Conservation (phyloP, 2,113 vertebrate species). For the Takifugu flavidus region DNA sequence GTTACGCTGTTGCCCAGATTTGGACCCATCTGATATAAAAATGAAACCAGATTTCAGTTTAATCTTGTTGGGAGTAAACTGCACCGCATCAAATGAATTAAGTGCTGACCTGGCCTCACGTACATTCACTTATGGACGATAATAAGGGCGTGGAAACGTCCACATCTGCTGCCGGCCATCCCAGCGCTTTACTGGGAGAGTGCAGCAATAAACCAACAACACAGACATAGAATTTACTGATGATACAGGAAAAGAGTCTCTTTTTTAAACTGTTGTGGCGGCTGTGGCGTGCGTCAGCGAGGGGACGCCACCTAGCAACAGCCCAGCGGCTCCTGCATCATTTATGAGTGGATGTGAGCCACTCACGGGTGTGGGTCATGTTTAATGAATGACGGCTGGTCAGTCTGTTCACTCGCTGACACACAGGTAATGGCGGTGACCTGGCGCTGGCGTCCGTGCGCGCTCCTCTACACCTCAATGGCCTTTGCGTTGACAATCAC, state of each 20-base stretch:
- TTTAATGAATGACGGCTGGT: slow-evolving; percentile 28
- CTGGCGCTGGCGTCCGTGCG: no score
- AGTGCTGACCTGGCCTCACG: not conserved
- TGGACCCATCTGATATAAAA: not conserved
- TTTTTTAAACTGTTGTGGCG: not conserved
- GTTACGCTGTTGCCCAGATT: no score
- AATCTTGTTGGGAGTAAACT: slow-evolving; percentile 18
- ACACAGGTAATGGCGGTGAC: not conserved
- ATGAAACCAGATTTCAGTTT: slow-evolving; percentile 4
- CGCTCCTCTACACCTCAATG: no score
- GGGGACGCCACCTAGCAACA: slow-evolving; percentile 46
- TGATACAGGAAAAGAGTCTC: not conserved
- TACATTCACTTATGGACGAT: not conserved
- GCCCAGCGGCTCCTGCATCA: slow-evolving; percentile 41
- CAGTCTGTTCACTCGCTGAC: slow-evolving; percentile 3
- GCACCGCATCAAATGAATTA: not conserved
- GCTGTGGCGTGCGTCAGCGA: not conserved
- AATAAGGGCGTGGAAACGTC: slow-evolving; percentile 3
- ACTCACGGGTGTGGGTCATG: slow-evolving; percentile 29
- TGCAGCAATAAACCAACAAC: no score
- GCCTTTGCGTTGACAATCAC: no score
- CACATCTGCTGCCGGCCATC: not conserved
- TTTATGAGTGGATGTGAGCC: slow-evolving; percentile 52
- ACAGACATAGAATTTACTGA: no score
- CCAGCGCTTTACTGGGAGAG: no score